Percentiles rank a stretch among this genome's conserved stretches.
phyloP scores from a whole-genome alignment of 2,113 vertebrate genomes.

The Phoenicopterus ruber region DNA sequence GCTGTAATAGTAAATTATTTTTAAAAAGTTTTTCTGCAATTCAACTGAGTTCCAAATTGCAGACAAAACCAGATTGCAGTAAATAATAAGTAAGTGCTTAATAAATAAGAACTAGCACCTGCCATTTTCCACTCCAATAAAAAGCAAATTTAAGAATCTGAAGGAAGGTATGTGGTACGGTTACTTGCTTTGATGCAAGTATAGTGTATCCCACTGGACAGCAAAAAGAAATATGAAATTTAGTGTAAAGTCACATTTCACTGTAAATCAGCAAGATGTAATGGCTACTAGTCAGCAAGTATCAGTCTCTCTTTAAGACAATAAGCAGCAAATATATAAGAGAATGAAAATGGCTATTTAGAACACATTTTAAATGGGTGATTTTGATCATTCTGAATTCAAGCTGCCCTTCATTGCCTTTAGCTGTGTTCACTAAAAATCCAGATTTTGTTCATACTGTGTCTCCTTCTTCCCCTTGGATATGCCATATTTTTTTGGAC shows the following conservation, averaged over 20 bases:
- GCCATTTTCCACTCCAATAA: slow-evolving; percentile 2
- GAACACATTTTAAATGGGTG: not conserved
- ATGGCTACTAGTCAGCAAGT: not conserved
- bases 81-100: not conserved
- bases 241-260: not conserved
- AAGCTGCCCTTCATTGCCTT: not conserved
- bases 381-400: not conserved
- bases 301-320: not conserved
- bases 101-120: not conserved
- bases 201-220: not conserved
- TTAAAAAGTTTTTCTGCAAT: not conserved
- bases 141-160: not conserved
- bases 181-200: not conserved
- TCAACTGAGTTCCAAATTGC: not conserved
- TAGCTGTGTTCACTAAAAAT: not conserved
- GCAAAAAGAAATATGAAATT: not conserved
- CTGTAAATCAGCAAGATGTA: not conserved
- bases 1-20: not conserved
- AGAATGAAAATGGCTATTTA: not conserved
- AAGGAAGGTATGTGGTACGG: not conserved
- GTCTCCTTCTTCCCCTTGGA: not conserved
- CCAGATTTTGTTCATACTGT: not conserved
- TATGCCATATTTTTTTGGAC: not conserved
- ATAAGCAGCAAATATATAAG: not conserved
- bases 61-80: not conserved